Base-by-base conservation (phyloP, 2,888 invertebrate genomes). In the Tinea pellionella region DNA sequence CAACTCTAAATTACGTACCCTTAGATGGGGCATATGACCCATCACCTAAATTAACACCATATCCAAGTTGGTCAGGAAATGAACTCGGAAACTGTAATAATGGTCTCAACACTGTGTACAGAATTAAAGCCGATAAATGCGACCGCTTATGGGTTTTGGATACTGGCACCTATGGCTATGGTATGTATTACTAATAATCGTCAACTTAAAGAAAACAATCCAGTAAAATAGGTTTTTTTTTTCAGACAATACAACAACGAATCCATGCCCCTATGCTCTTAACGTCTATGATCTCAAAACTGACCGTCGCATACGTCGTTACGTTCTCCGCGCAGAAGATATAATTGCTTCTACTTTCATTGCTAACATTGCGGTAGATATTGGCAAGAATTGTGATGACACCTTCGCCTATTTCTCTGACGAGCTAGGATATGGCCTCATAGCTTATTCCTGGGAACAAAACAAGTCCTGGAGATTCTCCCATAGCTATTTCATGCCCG, bases 111-210 rank as follows among this genome's bases (percentile, higher is more conserved):
- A 95, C 94, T 0, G 94, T 92, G 3, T 95, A 95, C 77, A 90
- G 94, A 68, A 91, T 94, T 64, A 92, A 93, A 69, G 94, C 90
- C 0, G 95, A 95, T 66, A 88, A 89, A 64, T 95, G 95, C 69
- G 92, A 94, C 65, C 89, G 95, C 59, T 89, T 95, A 0, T 95
- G 95, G 95, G 94, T 94, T 0, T 75, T 95, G 60, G 95, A 95
- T 69, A 93, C 93, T 13, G 95, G 95, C 61, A 95, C 94, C 47
- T 91, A 93, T 67, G 95, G 95, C 62, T 94, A 94, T 65, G 94
- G 91, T 86, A 68, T 69, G 76, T 64, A 12, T 58, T 19, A 47
- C 13, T 2, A 51, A 15, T 51, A 24, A n/a, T 42, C 24, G 3
- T 24, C 6, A 3, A 24, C 2, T 24, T 6, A 24, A 24, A 24